phyloP scores from a whole-genome alignment of 2,888 invertebrate species.

The Emesis russula region DNA sequence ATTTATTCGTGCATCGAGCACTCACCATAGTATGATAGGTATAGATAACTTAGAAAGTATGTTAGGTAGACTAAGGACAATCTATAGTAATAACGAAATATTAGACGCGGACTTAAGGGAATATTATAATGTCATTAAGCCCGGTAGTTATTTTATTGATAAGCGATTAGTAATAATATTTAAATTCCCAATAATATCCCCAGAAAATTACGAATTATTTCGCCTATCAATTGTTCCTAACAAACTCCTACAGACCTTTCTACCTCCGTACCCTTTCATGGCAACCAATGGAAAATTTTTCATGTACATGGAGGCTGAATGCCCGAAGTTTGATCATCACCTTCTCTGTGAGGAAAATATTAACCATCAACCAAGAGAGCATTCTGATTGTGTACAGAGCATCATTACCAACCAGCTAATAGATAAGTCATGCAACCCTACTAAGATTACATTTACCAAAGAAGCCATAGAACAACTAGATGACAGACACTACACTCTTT shows the following conservation, averaged over 20 bases:
- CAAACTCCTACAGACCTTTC: slow-evolving; percentile 56
- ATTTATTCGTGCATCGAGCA: slow-evolving; percentile 68
- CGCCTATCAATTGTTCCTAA: slow-evolving; percentile 68
- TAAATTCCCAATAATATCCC: slow-evolving; percentile 20
- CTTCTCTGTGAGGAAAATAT: slow-evolving; percentile 52
- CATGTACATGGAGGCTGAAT: too few relatives aligned
- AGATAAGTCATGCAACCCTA: slow-evolving; percentile 70
- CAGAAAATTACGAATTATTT: slow-evolving; percentile 55
- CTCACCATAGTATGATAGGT: slow-evolving; percentile 71
- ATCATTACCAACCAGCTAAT: slow-evolving; percentile 61
- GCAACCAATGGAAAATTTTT: slow-evolving; percentile 66
- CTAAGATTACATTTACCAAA: slow-evolving; percentile 35
- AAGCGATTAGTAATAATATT: slow-evolving; percentile 17
- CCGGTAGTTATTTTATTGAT: slow-evolving; percentile 31
- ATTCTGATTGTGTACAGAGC: slow-evolving; percentile 51
- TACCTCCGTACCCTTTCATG: slow-evolving; percentile 69
- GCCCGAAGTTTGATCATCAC: slow-evolving; percentile 22
- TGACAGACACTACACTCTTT: slow-evolving; percentile 64
- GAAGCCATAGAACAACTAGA: slow-evolving; percentile 62
- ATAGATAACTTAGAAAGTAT: slow-evolving; percentile 54
- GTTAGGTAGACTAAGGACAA: slow-evolving; percentile 7
- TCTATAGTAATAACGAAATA: slow-evolving; percentile 14
- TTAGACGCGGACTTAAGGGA: slow-evolving; percentile 18
- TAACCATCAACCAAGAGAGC: slow-evolving; percentile 41
- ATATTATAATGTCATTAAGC: slow-evolving; percentile 19